These are phyloP conservation scores for Sipha flava DNA, from an alignment of 1,140 invertebrate species.

Conservation along the genomic window DNA sequence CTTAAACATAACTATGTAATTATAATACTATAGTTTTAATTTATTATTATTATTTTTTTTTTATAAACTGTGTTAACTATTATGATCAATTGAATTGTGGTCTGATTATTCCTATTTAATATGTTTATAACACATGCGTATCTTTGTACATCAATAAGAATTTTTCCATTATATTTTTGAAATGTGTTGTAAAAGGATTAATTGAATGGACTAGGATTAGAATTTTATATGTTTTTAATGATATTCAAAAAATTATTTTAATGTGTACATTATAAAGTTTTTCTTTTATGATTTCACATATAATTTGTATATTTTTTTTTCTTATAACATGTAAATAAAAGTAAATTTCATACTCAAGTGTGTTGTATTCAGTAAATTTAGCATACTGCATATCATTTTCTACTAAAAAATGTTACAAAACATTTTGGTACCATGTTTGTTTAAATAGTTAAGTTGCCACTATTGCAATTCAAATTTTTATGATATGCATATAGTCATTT, in stretches of 20 bases:
- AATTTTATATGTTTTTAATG: conserved; percentile 6
- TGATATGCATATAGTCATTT: no score
- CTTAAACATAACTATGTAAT: not conserved
- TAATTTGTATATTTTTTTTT: not conserved
- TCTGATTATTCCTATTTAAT: not conserved
- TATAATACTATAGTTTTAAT: not conserved
- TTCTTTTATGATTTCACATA: not conserved
- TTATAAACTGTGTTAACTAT: not conserved
- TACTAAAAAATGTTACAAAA: not conserved
- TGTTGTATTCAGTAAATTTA: not conserved
- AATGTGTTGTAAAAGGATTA: not conserved
- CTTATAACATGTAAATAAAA: not conserved
- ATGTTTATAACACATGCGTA: not conserved
- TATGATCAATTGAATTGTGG: not conserved
- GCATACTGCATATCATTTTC: not conserved
- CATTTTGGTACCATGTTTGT: no score
- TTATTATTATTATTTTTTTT: not conserved
- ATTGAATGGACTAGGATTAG: not conserved
- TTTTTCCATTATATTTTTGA: not conserved
- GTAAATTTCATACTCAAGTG: not conserved
- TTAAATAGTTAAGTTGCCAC: no score
- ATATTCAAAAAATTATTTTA: not conserved
- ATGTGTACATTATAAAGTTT: not conserved
- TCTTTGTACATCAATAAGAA: not conserved
- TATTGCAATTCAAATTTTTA: no score